These are phyloP conservation scores for Cerceris rybyensis DNA, from an alignment of 2,888 invertebrate genomes.

Conservation along the genomic window DNA sequence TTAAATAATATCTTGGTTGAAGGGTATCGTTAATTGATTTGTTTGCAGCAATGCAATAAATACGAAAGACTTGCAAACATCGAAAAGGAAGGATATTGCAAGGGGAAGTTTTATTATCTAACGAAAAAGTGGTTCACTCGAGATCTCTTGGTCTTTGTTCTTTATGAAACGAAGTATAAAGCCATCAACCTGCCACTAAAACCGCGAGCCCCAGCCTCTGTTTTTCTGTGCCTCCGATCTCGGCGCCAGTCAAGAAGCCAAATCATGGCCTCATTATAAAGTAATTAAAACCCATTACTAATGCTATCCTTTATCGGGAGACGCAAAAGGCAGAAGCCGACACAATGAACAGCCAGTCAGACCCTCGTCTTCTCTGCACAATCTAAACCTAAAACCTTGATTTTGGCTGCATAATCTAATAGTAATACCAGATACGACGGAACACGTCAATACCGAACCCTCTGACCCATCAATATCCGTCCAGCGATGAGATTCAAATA, in stretches of 20 bases:
- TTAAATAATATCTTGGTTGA: too few relatives aligned
- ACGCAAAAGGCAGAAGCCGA: slow-evolving; percentile 71
- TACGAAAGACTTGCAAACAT: too few relatives aligned
- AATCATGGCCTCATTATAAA: slow-evolving; percentile 80
- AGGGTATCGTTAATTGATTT: too few relatives aligned
- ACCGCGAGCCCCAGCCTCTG: slow-evolving; percentile 58
- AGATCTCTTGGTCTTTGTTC: slow-evolving; percentile 57
- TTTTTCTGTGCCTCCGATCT: slow-evolving; percentile 67
- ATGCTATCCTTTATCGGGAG: slow-evolving; percentile 79
- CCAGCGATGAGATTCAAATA: slow-evolving; percentile 70
- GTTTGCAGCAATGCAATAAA: too few relatives aligned
- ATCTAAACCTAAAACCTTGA: slow-evolving; percentile 65
- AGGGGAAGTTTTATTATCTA: slow-evolving; percentile 17
- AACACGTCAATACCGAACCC: slow-evolving; percentile 56
- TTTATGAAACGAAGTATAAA: slow-evolving; percentile 64
- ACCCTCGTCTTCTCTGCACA: slow-evolving; percentile 76
- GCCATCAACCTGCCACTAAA: slow-evolving; percentile 67
- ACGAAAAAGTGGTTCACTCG: slow-evolving; percentile 51
- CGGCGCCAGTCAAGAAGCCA: slow-evolving; percentile 76
- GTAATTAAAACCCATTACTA: slow-evolving; percentile 82
- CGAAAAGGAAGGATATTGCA: neutral
- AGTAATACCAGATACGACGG: slow-evolving; percentile 61
- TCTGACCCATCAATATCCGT: slow-evolving; percentile 77
- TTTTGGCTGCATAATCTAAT: slow-evolving; percentile 72
- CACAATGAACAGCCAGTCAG: slow-evolving; percentile 78